Base-by-base conservation (phyloP, 2,113 vertebrate species). In the Spea bombifrons region DNA sequence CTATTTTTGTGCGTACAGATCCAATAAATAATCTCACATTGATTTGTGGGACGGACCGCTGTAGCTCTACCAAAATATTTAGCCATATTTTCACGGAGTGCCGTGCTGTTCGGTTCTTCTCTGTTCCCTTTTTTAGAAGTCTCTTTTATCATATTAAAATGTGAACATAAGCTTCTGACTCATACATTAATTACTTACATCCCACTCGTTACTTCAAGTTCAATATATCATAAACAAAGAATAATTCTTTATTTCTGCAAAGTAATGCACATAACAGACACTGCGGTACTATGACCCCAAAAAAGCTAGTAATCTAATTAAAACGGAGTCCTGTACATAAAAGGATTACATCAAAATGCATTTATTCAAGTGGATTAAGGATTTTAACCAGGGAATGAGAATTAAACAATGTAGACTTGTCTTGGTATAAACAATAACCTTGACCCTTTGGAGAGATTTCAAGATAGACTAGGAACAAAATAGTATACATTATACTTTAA, bases 231-330 rank as follows among this genome's bases (percentile, higher is more conserved):
- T 17, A 30, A 76, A 50, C 1, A 59, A 46, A 47, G 66, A 76
- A 47, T 70, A 61, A 74, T 74, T 12, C n/a, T 76, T 59, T 69
- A 61, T 59, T 69, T 69, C 45, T 61, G 66, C 75, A 47, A 43
- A 49, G 8, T 65, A n/a, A 17, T 68, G 66, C 75, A 49, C 55
- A 76, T 76, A 69, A 76, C 10, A 70, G 44, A 61, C 52, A 76
- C 75, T 47, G 48, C 57, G 43, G 43, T 50, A 50, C 49, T 55
- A 68, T 44, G 75, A 10, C 46, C 46, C 64, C 50, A 47, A 66
- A 49, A 30, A 50, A 76, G 53, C 30, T 59, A 61, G 44, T 76
- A 59, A 76, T 61, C 49, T 76, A 76, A 76, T 76, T 76, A 76
- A 43, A 9, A 59, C 68, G 52, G n/a, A 48, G 57, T 61, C 9